Base-by-base conservation (phyloP, 2,113 vertebrate species). In the Gambusia holbrooki region DNA sequence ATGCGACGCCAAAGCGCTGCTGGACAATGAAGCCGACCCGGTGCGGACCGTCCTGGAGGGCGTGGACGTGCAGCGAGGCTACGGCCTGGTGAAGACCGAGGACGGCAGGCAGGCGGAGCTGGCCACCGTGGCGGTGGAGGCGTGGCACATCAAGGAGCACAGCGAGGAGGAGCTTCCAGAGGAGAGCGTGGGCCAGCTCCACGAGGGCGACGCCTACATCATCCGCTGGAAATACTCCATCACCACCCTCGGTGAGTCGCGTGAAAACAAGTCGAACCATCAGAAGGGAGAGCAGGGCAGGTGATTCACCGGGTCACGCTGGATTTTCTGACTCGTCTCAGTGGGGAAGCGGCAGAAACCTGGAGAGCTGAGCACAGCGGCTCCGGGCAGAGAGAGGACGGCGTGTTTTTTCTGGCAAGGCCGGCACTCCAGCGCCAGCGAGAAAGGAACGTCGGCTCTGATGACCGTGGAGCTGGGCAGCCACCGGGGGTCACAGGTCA, bases 391-490 rank as follows among this genome's bases (percentile, higher is more conserved):
- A 73, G 95, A 95, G 89, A 90, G 94, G 79, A 90, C 79, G 0
- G 92, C 94, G 1, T 95, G 94, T 70, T 96, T 96, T 75, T 95
- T 96, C 89, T 96, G 95, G 95, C 95, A 96, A 86, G 95, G 95
- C 63, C 75, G 87, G 9, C 84, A 88, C 29, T 95, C 95, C 66
- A 94, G 93, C 62, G 76, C 92, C 82, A 95, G 93, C 25, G 94
- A 94, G 73, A 94, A 94, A 8, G 95, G 94, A 71, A 94, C 95
- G 1, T 95, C 95, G 0, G 94, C 95, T n/a, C 92, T 96, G 9
- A 95, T 94, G 93, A 96, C 95, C 0, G 94, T 96, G 74, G 95
- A 96, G 87, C 90, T 95, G 28, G 95, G 94, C 74, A 94, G 90
- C 89, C 93, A 95, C 83, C 84, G 92, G 72, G 95, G 94, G 27